phyloP scores from a whole-genome alignment of 2,797 vertebrate species.

The Premnoplex brunnescens region DNA sequence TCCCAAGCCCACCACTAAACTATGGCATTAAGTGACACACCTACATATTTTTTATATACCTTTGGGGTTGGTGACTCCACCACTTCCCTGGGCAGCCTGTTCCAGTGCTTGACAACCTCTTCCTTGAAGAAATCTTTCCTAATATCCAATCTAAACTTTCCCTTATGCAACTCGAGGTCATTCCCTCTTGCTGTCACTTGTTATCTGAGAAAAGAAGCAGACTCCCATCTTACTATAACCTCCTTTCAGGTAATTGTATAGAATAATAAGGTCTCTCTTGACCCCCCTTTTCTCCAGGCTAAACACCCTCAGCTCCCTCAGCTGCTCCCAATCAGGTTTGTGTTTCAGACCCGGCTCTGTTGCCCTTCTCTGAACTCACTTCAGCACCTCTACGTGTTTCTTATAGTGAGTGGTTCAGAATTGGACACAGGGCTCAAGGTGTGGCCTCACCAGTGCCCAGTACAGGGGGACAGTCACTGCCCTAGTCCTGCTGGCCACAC shows the following conservation, averaged over 20 bases:
- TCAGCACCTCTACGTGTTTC: background rate
- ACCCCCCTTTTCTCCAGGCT: background rate
- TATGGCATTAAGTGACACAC: too few relatives aligned
- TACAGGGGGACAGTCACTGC: too few relatives aligned
- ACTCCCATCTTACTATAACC: rapidly evolving
- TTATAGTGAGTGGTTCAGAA: background rate
- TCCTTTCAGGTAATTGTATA: background rate
- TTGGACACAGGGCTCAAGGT: background rate
- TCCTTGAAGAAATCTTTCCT: background rate
- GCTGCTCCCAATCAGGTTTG: background rate
- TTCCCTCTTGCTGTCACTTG: background rate
- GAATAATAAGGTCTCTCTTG: background rate
- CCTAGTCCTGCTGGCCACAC: background rate
- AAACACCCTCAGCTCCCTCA: background rate
- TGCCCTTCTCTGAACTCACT: background rate
- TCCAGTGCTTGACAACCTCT: background rate
- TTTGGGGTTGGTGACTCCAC: background rate
- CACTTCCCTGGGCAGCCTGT: background rate
- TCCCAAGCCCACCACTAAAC: background rate
- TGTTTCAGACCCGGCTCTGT: background rate
- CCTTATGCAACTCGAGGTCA: background rate
- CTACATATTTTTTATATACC: background rate
- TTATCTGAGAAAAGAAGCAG: background rate
- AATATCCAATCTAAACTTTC: background rate
- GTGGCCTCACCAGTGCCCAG: background rate